These are phyloP conservation scores for Pygoscelis adeliae DNA, from an alignment of 2,113 vertebrate species.

Conservation along the genomic window DNA sequence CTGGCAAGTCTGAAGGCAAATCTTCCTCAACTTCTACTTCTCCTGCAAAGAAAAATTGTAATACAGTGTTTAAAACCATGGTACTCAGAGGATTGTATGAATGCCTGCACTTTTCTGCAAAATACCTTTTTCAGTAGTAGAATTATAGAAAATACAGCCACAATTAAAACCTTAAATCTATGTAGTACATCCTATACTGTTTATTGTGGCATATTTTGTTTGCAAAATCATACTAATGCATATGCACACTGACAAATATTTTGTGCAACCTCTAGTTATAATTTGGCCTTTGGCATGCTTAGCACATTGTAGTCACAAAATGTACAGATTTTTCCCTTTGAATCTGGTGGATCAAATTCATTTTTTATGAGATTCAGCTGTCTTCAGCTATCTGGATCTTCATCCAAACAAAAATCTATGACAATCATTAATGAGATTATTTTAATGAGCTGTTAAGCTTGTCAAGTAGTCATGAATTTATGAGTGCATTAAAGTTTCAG, in stretches of 20 bases:
- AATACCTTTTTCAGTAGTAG: background rate
- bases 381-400: background rate
- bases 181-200: background rate
- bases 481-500: background rate
- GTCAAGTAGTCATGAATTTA: background rate
- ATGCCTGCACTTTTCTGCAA: background rate
- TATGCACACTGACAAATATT: background rate
- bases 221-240: background rate
- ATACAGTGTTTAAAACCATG: background rate
- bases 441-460: background rate
- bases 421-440: background rate
- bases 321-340: background rate
- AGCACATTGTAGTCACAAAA: background rate
- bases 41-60: conserved; percentile 25
- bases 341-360: background rate
- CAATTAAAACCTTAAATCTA: background rate
- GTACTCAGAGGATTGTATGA: background rate
- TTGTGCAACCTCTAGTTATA: background rate
- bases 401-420: background rate
- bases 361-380: background rate
- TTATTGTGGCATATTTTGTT: background rate
- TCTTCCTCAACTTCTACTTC: conserved; percentile 59
- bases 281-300: background rate
- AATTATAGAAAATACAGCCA: background rate
- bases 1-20: conserved; percentile 69